phyloP scores from a whole-genome alignment of 2,888 invertebrate species.

The Tanytarsus gracilentus region DNA sequence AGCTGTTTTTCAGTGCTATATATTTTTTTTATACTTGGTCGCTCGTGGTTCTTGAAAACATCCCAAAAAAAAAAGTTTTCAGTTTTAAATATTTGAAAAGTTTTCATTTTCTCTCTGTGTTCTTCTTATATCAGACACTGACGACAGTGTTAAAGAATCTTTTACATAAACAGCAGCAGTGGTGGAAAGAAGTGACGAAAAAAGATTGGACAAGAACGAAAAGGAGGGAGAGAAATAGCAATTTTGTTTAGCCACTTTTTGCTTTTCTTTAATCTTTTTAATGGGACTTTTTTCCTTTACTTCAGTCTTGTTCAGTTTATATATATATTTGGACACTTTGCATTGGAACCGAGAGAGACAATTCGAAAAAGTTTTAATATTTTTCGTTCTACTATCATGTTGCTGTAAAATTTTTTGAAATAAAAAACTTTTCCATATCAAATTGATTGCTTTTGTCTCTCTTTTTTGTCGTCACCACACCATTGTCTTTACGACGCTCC shows the following conservation, averaged over 20 bases:
- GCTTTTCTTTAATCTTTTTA: slow-evolving; percentile 25
- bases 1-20: not conserved
- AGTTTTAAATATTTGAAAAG: slow-evolving; percentile 21
- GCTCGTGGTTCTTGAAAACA: too few species aligned
- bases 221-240: slow-evolving; percentile 8
- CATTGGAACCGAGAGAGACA: too few species aligned
- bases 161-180: slow-evolving; percentile 4
- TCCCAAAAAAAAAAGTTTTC: slow-evolving; percentile 10
- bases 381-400: too few species aligned
- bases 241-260: slow-evolving; percentile 22
- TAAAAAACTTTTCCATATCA: too few species aligned
- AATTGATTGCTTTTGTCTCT: too few species aligned
- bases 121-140: not conserved
- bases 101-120: slow-evolving; percentile 2
- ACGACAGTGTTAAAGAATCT: not conserved
- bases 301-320: too few species aligned
- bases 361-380: too few species aligned
- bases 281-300: not conserved
- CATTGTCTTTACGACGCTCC: too few species aligned
- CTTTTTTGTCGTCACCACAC: too few species aligned
- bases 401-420: too few species aligned
- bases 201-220: slow-evolving; percentile 3
- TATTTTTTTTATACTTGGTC: not conserved
- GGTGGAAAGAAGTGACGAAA: not conserved
- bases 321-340: too few species aligned